These are phyloP conservation scores for Epizoanthus fatuus DNA, from an alignment of 92 coral and sea anemone species.

Conservation along the genomic window DNA sequence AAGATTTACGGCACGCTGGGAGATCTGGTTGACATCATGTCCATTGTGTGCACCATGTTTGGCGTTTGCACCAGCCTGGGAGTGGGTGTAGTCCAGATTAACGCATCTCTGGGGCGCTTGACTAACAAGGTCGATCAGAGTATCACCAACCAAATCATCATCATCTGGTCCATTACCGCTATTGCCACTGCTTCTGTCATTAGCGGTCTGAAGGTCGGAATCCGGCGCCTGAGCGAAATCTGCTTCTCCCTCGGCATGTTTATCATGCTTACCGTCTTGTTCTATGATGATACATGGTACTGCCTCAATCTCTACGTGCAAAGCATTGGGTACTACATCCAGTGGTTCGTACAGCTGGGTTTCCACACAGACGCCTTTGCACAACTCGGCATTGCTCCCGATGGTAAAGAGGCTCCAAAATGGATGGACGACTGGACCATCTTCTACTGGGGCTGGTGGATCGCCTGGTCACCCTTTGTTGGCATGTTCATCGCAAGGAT, in stretches of 20 bases:
- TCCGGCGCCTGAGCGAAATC: constrained; percentile 89
- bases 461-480: constrained; percentile 92
- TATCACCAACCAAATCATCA: constrained; percentile 75
- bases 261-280: constrained; percentile 82
- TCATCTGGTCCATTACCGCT: constrained; percentile 92
- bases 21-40: constrained; percentile 85
- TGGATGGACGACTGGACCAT: constrained; percentile 97
- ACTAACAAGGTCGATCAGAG: constrained; percentile 40
- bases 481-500: constrained; percentile 88
- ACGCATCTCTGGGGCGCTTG: no score
- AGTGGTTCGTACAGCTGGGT: constrained; percentile 59
- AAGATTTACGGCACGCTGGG: constrained; percentile 88
- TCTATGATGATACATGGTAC: constrained; percentile 92
- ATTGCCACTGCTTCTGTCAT: constrained; percentile 92
- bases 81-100: no score
- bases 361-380: constrained; percentile 63
- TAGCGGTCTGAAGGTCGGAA: constrained; percentile 86
- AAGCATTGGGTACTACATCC: constrained; percentile 87
- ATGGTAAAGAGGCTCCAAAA: constrained; percentile 71
- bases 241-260: constrained; percentile 88
- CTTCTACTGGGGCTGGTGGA: constrained; percentile 67
- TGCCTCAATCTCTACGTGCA: constrained; percentile 81
- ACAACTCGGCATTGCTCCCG: constrained; percentile 82
- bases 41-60: constrained; percentile 34
- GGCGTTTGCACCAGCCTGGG: no score